Evolutionary conservation across 2,113 vertebrate species (phyloP).

Genomic region (Aphyosemion australe): DNA sequence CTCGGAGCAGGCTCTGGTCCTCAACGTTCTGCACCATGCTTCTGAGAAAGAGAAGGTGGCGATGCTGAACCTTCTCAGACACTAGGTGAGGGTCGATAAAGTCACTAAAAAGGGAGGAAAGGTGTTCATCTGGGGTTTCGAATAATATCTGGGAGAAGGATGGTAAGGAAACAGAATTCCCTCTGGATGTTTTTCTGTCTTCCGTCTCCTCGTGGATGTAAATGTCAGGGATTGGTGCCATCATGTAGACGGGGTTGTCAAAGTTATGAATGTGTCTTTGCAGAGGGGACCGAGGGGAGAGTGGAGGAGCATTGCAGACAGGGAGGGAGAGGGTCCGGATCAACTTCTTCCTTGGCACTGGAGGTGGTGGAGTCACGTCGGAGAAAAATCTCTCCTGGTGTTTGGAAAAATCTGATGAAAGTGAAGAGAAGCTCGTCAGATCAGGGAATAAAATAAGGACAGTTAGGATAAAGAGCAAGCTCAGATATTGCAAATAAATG

Average conservation of each 20-base stretch:
- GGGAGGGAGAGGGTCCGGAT: slow-evolving; percentile 75
- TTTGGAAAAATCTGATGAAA: slow-evolving; percentile 42
- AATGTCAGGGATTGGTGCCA: slow-evolving; percentile 19
- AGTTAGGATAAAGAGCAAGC: too few species aligned
- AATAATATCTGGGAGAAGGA: slow-evolving; percentile 64
- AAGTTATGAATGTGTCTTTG: slow-evolving; percentile 15
- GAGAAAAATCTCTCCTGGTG: slow-evolving; percentile 72
- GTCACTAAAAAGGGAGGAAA: slow-evolving; percentile 53
- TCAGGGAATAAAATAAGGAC: not conserved
- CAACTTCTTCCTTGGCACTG: slow-evolving; percentile 80
- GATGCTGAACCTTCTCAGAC: slow-evolving; percentile 56
- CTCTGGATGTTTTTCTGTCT: not conserved
- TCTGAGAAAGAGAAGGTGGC: slow-evolving; percentile 69
- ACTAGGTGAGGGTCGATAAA: slow-evolving; percentile 49
- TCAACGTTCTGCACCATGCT: slow-evolving; percentile 53
- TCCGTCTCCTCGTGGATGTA: slow-evolving; percentile 14
- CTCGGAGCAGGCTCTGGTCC: slow-evolving; percentile 29
- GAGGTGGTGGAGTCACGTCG: slow-evolving; percentile 77
- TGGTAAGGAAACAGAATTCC: not conserved
- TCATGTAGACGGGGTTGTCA: slow-evolving; percentile 64
- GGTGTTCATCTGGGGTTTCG: slow-evolving; percentile 49
- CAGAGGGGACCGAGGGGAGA: not conserved
- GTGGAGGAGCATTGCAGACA: not conserved
- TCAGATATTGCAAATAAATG: too few species aligned
- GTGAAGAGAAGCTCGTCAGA: not conserved